Evolutionary conservation across 2,888 invertebrate species (phyloP).

Genomic region (Eumacrocentrus americanus): DNA sequence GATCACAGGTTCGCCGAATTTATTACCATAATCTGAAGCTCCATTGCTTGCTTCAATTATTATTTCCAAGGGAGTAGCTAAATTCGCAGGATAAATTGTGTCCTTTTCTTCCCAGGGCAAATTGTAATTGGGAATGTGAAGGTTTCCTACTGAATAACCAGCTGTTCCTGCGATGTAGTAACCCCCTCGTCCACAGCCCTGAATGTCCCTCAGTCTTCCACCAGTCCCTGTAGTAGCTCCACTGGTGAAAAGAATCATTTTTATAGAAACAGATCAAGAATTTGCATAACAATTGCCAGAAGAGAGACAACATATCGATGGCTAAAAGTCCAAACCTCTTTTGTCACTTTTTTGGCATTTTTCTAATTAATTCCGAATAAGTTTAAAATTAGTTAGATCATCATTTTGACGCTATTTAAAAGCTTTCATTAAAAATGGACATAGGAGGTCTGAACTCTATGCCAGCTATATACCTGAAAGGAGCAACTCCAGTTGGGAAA

Average conservation of each 20-base stretch:
- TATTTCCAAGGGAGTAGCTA: constrained; percentile 88
- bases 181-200: constrained; percentile 93
- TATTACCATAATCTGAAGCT: constrained; percentile 98
- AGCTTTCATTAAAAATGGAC: too few species aligned
- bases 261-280: too few species aligned
- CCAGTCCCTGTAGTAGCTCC: constrained; percentile 98
- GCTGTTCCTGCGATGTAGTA: constrained; percentile 95
- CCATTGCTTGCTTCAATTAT: constrained; percentile 96
- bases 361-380: too few species aligned
- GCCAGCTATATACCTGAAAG: too few species aligned
- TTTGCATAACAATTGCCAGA: too few species aligned
- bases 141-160: constrained; percentile 94
- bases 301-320: too few species aligned
- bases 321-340: too few species aligned
- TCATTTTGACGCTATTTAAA: too few species aligned
- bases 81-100: constrained; percentile 79
- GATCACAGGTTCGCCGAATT: constrained; percentile 96
- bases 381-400: too few species aligned
- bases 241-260: too few species aligned
- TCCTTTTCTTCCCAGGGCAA: constrained; percentile 83
- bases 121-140: constrained; percentile 88
- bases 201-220: constrained; percentile 92
- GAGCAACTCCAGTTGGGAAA: constrained; percentile 96
- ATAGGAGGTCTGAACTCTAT: too few species aligned
- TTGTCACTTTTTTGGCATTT: too few species aligned